A percentile compares a stretch with the other conserved stretches of the same genome.
These are phyloP conservation scores for Scylla paramamosain DNA, from an alignment of 1,140 invertebrate species.

Conservation along the genomic window DNA sequence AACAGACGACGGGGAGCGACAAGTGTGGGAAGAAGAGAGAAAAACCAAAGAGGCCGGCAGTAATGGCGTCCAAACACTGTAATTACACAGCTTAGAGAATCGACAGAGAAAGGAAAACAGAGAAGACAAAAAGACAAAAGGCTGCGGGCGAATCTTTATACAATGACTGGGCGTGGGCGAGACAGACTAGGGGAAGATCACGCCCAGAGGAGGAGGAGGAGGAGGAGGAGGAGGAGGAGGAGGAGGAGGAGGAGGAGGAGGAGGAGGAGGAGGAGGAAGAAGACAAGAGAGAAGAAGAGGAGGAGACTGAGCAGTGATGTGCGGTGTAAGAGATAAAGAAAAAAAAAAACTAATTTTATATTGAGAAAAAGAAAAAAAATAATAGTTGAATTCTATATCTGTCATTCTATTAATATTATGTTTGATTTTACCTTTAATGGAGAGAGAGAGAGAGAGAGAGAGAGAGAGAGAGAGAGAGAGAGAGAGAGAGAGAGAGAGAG, in stretches of 20 bases:
- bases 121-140: constrained; percentile 56
- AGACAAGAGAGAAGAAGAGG: neutral
- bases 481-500: too few relatives aligned
- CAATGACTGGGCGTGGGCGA: constrained; percentile 15
- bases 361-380: too few relatives aligned
- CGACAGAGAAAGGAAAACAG: constrained; percentile 52
- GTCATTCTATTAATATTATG: too few relatives aligned
- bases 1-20: neutral
- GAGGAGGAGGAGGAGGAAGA: neutral
- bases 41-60: constrained; percentile 9
- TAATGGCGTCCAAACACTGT: constrained; percentile 54
- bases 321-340: too few relatives aligned
- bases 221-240: neutral
- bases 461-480: too few relatives aligned
- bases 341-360: too few relatives aligned
- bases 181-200: constrained; percentile 16
- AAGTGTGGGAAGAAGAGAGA: neutral
- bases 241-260: neutral
- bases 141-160: constrained; percentile 50
- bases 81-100: constrained; percentile 55
- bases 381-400: too few relatives aligned
- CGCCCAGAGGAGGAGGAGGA: neutral
- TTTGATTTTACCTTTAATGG: too few relatives aligned
- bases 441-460: too few relatives aligned
- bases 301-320: neutral